phyloP scores from a whole-genome alignment of 1,140 invertebrate species.

The Stegodyphus mimosarum region DNA sequence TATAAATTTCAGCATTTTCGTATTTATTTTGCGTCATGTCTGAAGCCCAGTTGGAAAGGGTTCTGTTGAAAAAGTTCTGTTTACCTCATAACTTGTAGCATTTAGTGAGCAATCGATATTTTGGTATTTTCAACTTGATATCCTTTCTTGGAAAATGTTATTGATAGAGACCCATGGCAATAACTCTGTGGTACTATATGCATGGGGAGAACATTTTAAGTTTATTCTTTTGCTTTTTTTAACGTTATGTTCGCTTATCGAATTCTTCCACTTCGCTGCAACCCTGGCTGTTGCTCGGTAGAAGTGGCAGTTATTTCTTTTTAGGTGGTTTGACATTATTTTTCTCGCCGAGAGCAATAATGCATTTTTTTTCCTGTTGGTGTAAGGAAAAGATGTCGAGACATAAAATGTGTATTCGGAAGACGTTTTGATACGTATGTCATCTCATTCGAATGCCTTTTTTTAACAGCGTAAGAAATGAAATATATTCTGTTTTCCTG shows the following conservation, averaged over 20 bases:
- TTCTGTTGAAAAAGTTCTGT: background rate
- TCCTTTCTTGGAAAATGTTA: background rate
- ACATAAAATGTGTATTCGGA: background rate
- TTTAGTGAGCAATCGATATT: background rate
- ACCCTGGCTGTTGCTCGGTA: background rate
- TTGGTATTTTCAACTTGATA: background rate
- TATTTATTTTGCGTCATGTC: too few species aligned
- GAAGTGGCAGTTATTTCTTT: slow-evolving; percentile 3
- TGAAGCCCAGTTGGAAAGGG: background rate
- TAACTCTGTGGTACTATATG: background rate
- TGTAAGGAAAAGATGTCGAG: background rate
- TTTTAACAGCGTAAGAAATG: too few species aligned
- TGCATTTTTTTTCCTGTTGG: background rate
- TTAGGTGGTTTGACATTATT: background rate
- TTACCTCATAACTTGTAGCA: background rate
- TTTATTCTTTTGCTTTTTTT: slow-evolving; percentile 1
- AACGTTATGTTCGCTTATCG: background rate
- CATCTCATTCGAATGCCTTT: too few species aligned
- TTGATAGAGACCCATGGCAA: slow-evolving; percentile 1
- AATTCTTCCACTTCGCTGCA: background rate
- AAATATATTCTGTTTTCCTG: too few species aligned
- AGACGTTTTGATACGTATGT: too few species aligned
- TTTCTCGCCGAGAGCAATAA: slow-evolving; percentile 9
- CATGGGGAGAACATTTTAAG: background rate
- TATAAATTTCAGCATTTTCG: too few species aligned